These are phyloP conservation scores for Vireo griseus DNA, from an alignment of 2,797 vertebrate species.

Conservation along the genomic window DNA sequence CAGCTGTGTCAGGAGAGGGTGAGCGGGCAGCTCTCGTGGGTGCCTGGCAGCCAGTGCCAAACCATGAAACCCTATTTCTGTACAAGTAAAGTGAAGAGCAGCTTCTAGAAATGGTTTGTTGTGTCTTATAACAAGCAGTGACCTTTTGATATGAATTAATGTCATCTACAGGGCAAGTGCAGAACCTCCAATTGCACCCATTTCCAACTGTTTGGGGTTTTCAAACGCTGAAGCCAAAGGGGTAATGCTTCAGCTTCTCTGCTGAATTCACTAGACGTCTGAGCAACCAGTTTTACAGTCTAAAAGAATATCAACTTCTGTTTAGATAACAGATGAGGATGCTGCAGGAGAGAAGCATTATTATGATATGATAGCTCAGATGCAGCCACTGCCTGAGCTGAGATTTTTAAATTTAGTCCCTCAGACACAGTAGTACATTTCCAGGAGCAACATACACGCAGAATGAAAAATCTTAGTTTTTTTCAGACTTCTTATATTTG, in stretches of 20 bases:
- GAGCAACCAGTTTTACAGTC: not conserved
- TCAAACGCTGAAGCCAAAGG: not conserved
- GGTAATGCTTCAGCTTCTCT: not conserved
- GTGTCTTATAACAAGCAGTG: not conserved
- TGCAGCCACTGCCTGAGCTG: not conserved
- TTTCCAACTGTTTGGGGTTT: not conserved
- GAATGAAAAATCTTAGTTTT: not conserved
- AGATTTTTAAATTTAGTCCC: conserved; percentile 33
- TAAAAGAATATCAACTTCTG: conserved; percentile 19
- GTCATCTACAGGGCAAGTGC: not conserved
- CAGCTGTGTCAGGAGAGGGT: too few species aligned
- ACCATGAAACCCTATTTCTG: not conserved
- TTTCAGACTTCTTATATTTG: not conserved
- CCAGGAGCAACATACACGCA: not conserved
- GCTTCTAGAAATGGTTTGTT: not conserved
- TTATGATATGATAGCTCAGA: not conserved
- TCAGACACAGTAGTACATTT: not conserved
- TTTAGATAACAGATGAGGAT: conserved; percentile 45
- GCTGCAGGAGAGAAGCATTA: conserved; percentile 24
- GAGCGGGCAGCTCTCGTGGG: too few species aligned
- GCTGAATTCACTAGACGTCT: conserved; percentile 13
- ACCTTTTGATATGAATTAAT: not conserved
- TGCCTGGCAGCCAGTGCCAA: too few species aligned
- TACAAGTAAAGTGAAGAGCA: not conserved
- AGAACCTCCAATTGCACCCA: not conserved